Base-by-base conservation (phyloP, 2,113 vertebrate genomes). In the Octodon degus region DNA sequence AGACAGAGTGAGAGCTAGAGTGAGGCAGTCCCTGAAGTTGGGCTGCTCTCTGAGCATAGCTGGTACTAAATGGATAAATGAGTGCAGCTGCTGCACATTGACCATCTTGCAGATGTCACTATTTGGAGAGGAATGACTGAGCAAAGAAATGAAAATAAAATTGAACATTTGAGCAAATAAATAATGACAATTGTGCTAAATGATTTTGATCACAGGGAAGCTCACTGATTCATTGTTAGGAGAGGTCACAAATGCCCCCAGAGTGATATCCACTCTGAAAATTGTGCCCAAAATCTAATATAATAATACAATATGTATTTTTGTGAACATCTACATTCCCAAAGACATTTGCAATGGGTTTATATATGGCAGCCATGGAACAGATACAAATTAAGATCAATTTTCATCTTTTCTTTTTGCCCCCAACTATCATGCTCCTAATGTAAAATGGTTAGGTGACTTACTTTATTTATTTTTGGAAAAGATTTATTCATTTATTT, bases 111-210 rank as follows among this genome's bases (percentile, higher is more conserved):
- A 65, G n/a, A 60, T 81, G 84, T 74, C 40, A 76, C 12, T 77
- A 62, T 67, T 85, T 84, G n/a, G 32, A 93, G 58, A 94, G 60
- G 32, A 32, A 77, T 17, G 30, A 50, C 67, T 83, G n/a, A n/a
- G 83, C 11, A 63, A 82, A 65, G 53, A 83, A 92, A 90, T 58
- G 68, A 37, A 94, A 83, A 94, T 92, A 76, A 80, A 77, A 17
- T 90, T 30, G 4, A 50, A 32, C 27, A 3, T 30, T 20, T 81
- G 68, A 92, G 81, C 32, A 85, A 65, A 88, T 83, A 79, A 88
- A 20, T 17, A 58, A 62, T 89, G 34, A 37, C 4, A 77, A 43
- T 20, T 47, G 8, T 67, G 79, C 32, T n/a, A 32, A 80, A 89
- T 58, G 32, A 65, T 80, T 72, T 40, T 86, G 55, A 76, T 62